A percentile compares a stretch with the other conserved stretches of the same genome.
Conservation (phyloP, 2,113 vertebrate genomes). For the Mirza zaza region DNA sequence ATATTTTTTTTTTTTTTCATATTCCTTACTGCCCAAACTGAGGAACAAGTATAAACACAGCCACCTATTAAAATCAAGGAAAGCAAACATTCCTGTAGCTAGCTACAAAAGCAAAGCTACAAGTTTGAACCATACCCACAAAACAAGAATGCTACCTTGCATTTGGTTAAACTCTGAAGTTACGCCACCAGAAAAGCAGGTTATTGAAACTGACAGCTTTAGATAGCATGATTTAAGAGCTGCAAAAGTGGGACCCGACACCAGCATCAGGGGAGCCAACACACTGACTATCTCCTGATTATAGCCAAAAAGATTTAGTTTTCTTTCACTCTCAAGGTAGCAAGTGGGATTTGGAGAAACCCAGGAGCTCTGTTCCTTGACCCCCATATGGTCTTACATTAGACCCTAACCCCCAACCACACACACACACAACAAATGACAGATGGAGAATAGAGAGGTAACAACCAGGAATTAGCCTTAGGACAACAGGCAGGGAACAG, state of each 20-base stretch:
- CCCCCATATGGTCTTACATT: neutral
- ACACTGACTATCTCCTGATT: neutral
- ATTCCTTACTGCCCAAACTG: constrained; percentile 55
- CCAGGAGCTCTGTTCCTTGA: neutral
- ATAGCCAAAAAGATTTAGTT: neutral
- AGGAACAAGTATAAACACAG: constrained; percentile 75
- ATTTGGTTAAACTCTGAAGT: neutral
- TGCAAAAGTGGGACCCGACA: neutral
- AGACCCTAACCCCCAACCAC: neutral
- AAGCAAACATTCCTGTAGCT: constrained; percentile 71
- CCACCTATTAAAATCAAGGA: constrained; percentile 63
- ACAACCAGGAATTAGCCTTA: neutral
- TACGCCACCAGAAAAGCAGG: neutral
- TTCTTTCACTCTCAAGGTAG: neutral
- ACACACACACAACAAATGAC: neutral
- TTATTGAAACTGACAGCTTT: neutral
- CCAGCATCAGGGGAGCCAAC: neutral
- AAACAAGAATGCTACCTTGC: constrained; percentile 53
- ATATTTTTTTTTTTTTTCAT: neutral
- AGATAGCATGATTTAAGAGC: constrained; percentile 34
- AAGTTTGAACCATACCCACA: constrained; percentile 19
- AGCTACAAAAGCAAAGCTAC: constrained; percentile 44
- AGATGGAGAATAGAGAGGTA: neutral
- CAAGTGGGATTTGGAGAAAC: neutral
- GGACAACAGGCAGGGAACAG: neutral